Evolutionary conservation across 2,113 vertebrate species (phyloP).

Genomic region (Carassius auratus): DNA sequence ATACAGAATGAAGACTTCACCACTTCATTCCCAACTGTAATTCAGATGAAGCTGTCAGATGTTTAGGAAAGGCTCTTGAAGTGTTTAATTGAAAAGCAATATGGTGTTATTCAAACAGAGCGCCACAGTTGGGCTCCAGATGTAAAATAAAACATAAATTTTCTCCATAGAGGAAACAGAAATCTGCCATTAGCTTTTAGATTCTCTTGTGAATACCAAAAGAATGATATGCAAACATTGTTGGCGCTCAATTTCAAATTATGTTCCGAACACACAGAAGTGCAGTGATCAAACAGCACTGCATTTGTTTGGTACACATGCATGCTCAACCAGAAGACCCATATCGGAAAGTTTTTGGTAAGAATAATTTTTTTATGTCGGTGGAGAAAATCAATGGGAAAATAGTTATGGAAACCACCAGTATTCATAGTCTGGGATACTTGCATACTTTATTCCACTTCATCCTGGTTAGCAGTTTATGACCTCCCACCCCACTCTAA

Average conservation of each 20-base stretch:
- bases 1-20: background rate
- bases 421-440: background rate
- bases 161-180: background rate
- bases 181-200: background rate
- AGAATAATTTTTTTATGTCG: background rate
- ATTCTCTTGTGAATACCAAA: background rate
- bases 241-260: no score
- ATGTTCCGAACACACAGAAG: no score
- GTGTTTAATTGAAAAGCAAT: background rate
- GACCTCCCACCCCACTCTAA: background rate
- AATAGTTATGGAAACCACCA: background rate
- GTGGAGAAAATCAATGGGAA: background rate
- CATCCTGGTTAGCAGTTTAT: background rate
- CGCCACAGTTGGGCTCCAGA: background rate
- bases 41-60: background rate
- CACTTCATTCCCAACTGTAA: background rate
- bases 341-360: no score
- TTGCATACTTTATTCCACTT: background rate
- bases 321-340: no score
- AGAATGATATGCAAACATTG: background rate
- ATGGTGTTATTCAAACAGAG: background rate
- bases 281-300: no score
- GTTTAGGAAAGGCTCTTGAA: background rate
- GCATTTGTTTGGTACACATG: no score
- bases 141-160: background rate